phyloP scores from a whole-genome alignment of 2,113 vertebrate genomes.

The Poeciliopsis prolifica region DNA sequence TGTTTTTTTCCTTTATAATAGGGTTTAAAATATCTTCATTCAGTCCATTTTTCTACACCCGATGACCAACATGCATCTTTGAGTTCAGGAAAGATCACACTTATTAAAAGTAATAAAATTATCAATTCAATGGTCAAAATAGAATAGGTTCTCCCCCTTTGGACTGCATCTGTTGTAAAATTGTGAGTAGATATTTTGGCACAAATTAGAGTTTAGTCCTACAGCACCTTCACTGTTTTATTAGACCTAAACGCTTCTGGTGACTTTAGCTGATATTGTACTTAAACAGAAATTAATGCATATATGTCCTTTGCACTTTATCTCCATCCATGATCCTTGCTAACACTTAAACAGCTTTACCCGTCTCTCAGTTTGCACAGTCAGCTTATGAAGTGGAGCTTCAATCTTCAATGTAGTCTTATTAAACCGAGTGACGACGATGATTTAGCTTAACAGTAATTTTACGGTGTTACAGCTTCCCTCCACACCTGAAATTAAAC shows the following conservation, averaged over 20 bases:
- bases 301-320: slow-evolving; percentile 22
- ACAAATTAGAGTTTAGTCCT: slow-evolving; percentile 47
- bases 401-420: slow-evolving; percentile 64
- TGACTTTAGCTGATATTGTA: slow-evolving; percentile 14
- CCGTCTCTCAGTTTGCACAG: slow-evolving; percentile 57
- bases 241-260: slow-evolving; percentile 15
- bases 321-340: background rate
- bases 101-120: slow-evolving; percentile 44
- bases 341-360: slow-evolving; percentile 19
- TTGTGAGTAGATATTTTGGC: slow-evolving; percentile 61
- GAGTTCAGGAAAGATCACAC: slow-evolving; percentile 40
- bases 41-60: slow-evolving; percentile 19
- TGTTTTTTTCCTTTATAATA: slow-evolving; percentile 44
- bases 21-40: slow-evolving; percentile 6
- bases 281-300: slow-evolving; percentile 8
- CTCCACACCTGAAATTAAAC: slow-evolving; percentile 61
- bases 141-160: slow-evolving; percentile 21
- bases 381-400: slow-evolving; percentile 56
- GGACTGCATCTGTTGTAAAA: background rate
- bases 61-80: slow-evolving; percentile 52
- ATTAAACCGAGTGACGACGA: slow-evolving; percentile 52
- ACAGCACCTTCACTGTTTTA: slow-evolving; percentile 18
- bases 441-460: slow-evolving; percentile 43
- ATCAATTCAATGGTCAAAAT: slow-evolving; percentile 39
- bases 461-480: slow-evolving; percentile 52